Base-by-base conservation (phyloP, 2,888 invertebrate genomes). In the Salpingus planirostris region DNA sequence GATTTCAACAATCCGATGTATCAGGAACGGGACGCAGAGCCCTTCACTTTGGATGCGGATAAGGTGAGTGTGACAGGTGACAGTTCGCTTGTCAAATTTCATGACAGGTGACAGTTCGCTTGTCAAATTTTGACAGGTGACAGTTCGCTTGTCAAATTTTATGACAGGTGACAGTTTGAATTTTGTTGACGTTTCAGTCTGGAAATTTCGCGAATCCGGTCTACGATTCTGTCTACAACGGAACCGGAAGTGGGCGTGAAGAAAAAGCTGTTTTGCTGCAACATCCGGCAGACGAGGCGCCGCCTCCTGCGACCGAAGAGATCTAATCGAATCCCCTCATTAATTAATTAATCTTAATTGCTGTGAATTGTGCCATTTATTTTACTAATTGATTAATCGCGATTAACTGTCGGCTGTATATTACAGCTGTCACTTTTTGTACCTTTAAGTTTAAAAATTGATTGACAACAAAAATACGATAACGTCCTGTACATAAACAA, bases 1-100 rank as follows among this genome's bases (percentile, higher is more conserved):
- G 83, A 88, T 55, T 64, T 64, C 30, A 88, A 86, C 70, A 89
- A 89, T 70, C 88, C 88, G 14, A 87, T 88, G 78, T 89, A 86
- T 65, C 74, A 85, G 51, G 84, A 84, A 43, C 74, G 77, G 47
- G 76, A 75, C 40, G 75, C 75, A 12, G 74, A 74, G 42, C 68
- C 70, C 2, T 71, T 74, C 43, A 65, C 68, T 18, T 57, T 72
- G 39, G 72, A 73, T 47, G 68, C 76, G 21, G 78, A 78, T 53
- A 76, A 75, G 68, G 78, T 78, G n/a, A n/a, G n/a, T n/a, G n/a
- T n/a, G n/a, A n/a, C n/a, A n/a, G n/a, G n/a, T n/a, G n/a, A n/a
- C n/a, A n/a, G n/a, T n/a, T n/a, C n/a, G n/a, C n/a, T n/a, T n/a
- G n/a, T n/a, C n/a, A n/a, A n/a, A n/a, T n/a, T n/a, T n/a, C n/a